Conservation (phyloP, 2,888 invertebrate species). For the Schizotus pectinicornis region DNA sequence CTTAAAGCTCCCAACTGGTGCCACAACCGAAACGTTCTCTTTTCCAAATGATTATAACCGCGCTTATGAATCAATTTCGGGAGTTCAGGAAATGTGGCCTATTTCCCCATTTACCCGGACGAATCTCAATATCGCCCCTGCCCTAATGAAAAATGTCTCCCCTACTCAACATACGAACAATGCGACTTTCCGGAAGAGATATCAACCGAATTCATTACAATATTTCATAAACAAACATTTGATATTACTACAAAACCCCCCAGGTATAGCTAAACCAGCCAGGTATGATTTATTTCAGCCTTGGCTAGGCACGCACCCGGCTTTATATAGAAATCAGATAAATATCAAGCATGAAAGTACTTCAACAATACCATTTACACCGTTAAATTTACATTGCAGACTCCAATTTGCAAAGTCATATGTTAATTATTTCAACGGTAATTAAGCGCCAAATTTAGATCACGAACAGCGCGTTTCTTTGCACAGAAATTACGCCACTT, state of each 20-base stretch:
- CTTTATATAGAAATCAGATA: conserved; percentile 24
- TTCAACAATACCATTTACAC: conserved; percentile 15
- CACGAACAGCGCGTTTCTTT: neutral
- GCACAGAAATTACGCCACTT: neutral
- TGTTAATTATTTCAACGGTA: neutral
- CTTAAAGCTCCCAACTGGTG: neutral
- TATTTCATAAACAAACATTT: conserved; percentile 4
- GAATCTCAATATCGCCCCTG: no score
- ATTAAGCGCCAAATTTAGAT: neutral
- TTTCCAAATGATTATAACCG: no score
- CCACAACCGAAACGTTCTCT: no score
- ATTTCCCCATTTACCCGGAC: no score
- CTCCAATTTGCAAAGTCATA: neutral
- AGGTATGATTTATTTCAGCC: conserved; percentile 17
- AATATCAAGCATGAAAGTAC: conserved; percentile 13
- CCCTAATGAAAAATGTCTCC: no score
- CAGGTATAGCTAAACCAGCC: conserved; percentile 3
- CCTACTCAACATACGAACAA: neutral
- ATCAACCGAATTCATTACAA: neutral
- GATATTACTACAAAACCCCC: neutral
- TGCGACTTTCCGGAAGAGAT: neutral
- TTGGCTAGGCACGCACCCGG: conserved; percentile 22
- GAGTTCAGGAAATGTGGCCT: no score
- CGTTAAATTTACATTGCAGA: conserved; percentile 10
- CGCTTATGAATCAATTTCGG: no score